phyloP scores from a whole-genome alignment of 1,140 invertebrate species.

The Armadillidium nasatum region DNA sequence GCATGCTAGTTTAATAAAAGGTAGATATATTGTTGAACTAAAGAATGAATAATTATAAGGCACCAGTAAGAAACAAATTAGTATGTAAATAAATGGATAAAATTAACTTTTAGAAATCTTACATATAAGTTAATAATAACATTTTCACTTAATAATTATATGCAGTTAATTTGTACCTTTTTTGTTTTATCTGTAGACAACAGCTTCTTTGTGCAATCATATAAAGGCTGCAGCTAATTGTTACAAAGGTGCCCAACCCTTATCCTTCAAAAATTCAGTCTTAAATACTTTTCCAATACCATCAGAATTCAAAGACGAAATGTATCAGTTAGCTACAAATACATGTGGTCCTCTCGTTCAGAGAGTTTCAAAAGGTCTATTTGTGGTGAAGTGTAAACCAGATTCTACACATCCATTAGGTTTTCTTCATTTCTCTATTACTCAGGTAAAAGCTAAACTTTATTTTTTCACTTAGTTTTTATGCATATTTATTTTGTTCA shows the following conservation, averaged over 20 bases:
- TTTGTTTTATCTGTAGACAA: neutral
- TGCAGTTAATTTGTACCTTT: too few relatives aligned
- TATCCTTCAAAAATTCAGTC: conserved; percentile 62
- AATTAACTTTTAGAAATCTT: too few relatives aligned
- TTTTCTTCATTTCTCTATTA: conserved; percentile 59
- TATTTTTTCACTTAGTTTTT: conserved; percentile 47
- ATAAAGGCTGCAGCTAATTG: conserved; percentile 65
- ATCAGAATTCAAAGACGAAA: conserved; percentile 62
- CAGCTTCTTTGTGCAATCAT: conserved; percentile 58
- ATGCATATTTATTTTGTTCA: conserved; percentile 51
- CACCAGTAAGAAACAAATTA: too few relatives aligned
- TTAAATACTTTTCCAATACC: conserved; percentile 62
- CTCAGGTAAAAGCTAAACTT: conserved; percentile 45
- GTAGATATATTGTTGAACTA: too few relatives aligned
- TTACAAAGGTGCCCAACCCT: conserved; percentile 59
- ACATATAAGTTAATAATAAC: too few relatives aligned
- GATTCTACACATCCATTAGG: conserved; percentile 66
- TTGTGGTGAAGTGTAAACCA: conserved; percentile 70
- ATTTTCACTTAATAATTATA: too few relatives aligned
- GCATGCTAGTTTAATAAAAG: too few relatives aligned
- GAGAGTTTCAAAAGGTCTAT: conserved; percentile 68
- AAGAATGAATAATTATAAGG: too few relatives aligned
- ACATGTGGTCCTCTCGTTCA: conserved; percentile 66
- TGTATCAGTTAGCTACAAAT: conserved; percentile 62
- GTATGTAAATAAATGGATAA: too few relatives aligned